phyloP scores from a whole-genome alignment of 2,888 invertebrate genomes.

The Chloromyia formosa region DNA sequence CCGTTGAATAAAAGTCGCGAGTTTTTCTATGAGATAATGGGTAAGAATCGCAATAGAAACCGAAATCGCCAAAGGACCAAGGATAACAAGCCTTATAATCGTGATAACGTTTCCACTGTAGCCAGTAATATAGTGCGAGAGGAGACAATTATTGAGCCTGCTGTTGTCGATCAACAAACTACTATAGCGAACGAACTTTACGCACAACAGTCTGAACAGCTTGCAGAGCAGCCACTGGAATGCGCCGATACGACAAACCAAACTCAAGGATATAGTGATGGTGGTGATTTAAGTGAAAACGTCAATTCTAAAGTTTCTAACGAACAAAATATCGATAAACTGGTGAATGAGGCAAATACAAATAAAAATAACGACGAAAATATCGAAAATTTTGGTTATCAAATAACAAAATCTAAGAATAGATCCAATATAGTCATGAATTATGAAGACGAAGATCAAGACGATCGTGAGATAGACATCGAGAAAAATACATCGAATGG shows the following conservation, averaged over 20 bases:
- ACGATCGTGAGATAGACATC: slow-evolving; percentile 16
- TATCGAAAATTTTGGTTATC: slow-evolving; percentile 59
- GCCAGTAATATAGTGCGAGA: neutral
- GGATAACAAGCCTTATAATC: slow-evolving; percentile 48
- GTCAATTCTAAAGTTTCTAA: neutral
- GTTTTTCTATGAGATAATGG: slow-evolving; percentile 61
- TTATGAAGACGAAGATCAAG: slow-evolving; percentile 39
- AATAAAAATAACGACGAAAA: slow-evolving; percentile 52
- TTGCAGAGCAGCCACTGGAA: slow-evolving; percentile 1
- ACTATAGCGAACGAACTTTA: slow-evolving; percentile 17
- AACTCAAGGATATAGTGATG: neutral
- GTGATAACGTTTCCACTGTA: slow-evolving; percentile 4
- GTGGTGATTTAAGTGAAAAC: neutral
- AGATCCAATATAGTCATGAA: slow-evolving; percentile 51
- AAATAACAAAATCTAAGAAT: slow-evolving; percentile 63
- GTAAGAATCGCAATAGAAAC: slow-evolving; percentile 63
- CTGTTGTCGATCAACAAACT: neutral
- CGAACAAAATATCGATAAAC: slow-evolving; percentile 44
- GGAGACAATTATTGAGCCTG: neutral
- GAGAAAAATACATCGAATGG: slow-evolving; percentile 12
- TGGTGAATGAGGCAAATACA: slow-evolving; percentile 33
- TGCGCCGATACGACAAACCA: slow-evolving; percentile 19
- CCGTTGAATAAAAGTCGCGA: slow-evolving; percentile 59
- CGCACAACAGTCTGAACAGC: neutral
- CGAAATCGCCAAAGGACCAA: slow-evolving; percentile 54